These are phyloP conservation scores for Hylaea fasciaria DNA, from an alignment of 2,888 invertebrate genomes.

Conservation along the genomic window DNA sequence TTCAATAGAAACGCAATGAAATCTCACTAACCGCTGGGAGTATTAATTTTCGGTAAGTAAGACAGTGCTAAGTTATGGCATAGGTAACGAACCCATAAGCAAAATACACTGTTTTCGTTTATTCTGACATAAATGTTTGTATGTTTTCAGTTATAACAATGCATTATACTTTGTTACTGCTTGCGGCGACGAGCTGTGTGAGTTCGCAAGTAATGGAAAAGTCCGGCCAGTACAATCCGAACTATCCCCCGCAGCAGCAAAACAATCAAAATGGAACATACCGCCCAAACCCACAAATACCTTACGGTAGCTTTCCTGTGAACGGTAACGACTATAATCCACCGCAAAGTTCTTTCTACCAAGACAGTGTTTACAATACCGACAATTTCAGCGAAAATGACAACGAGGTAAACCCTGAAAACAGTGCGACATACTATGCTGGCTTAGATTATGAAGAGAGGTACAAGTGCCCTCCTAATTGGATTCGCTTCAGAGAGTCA, in stretches of 20 bases:
- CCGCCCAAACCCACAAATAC: conserved; percentile 68
- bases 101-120: background rate
- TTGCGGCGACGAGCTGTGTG: conserved; percentile 62
- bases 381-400: conserved; percentile 67
- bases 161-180: conserved; percentile 63
- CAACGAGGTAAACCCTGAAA: conserved; percentile 73
- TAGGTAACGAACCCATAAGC: background rate
- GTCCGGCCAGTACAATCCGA: conserved; percentile 63
- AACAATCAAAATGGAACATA: conserved; percentile 67
- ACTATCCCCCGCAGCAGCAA: conserved; percentile 65
- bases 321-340: conserved; percentile 68
- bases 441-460: conserved; percentile 76
- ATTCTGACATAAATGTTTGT: background rate
- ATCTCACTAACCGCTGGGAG: conserved; percentile 32
- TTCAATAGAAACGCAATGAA: conserved; percentile 44
- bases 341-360: conserved; percentile 76
- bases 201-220: conserved; percentile 67
- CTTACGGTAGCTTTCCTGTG: conserved; percentile 76
- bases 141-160: conserved; percentile 58
- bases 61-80: background rate
- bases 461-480: conserved; percentile 91
- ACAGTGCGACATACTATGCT: conserved; percentile 71
- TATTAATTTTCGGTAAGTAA: no score
- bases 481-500: conserved; percentile 91
- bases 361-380: conserved; percentile 63